Evolutionary conservation across 2,113 vertebrate species (phyloP).

Genomic region (Ardeotis arabs): DNA sequence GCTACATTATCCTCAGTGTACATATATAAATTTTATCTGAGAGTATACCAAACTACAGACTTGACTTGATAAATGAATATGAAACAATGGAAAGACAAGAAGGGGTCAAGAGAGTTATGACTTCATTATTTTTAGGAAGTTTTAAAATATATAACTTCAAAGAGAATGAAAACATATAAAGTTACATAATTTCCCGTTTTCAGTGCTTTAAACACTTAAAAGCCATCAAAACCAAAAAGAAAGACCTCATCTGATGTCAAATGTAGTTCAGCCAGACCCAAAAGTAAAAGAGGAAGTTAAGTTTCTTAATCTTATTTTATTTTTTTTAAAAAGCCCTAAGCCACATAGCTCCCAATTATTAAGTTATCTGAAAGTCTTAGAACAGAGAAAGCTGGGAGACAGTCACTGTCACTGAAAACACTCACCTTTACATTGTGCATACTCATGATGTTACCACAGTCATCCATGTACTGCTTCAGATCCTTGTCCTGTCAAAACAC

Average conservation of each 20-base stretch:
- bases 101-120: not conserved
- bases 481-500: constrained; percentile 90
- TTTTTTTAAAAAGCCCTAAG: not conserved
- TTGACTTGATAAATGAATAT: not conserved
- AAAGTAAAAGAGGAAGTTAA: not conserved
- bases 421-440: constrained; percentile 99
- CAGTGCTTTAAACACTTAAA: not conserved
- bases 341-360: not conserved
- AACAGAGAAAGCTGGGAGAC: not conserved
- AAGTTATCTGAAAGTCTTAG: not conserved
- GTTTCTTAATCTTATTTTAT: not conserved
- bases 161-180: not conserved
- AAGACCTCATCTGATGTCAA: not conserved
- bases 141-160: not conserved
- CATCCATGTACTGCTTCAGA: constrained; percentile 99
- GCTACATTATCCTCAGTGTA: not conserved
- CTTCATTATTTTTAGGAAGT: not conserved
- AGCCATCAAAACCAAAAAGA: not conserved
- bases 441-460: constrained; percentile 99
- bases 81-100: not conserved
- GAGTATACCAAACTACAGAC: not conserved
- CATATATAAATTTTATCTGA: not conserved
- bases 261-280: not conserved
- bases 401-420: not conserved
- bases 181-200: not conserved